A percentile compares a stretch with the other conserved stretches of the same genome.
phyloP scores from a whole-genome alignment of 2,888 invertebrate genomes.

The Atethmia centrago region DNA sequence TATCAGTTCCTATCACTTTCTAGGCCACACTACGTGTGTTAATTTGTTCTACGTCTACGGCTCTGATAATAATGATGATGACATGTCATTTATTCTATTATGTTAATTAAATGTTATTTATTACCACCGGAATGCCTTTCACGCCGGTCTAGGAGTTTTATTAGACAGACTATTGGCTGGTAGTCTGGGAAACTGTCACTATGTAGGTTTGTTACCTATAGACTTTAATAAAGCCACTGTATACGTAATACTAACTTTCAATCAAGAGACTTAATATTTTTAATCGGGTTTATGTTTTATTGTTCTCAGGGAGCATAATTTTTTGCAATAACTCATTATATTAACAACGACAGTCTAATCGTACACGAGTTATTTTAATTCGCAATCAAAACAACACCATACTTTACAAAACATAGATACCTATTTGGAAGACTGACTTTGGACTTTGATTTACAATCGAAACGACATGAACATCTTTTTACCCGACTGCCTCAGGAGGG shows the following conservation, averaged over 20 bases:
- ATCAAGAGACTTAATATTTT: neutral
- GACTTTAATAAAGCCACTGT: neutral
- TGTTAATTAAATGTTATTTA: slow-evolving; percentile 35
- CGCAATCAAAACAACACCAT: slow-evolving; percentile 3
- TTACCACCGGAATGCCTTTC: slow-evolving; percentile 38
- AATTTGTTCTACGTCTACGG: slow-evolving; percentile 35
- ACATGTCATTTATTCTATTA: slow-evolving; percentile 20
- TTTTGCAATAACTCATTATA: neutral
- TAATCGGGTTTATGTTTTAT: neutral
- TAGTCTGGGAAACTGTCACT: slow-evolving; percentile 25
- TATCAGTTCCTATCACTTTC: slow-evolving; percentile 36
- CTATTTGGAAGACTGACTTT: neutral
- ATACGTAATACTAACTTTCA: neutral
- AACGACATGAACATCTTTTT: neutral
- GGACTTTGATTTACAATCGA: slow-evolving; percentile 16
- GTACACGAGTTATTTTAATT: neutral
- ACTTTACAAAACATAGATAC: neutral
- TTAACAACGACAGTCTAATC: neutral
- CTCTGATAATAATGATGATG: slow-evolving; percentile 20
- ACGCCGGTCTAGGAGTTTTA: slow-evolving; percentile 21
- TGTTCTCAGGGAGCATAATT: neutral
- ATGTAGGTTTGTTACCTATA: neutral
- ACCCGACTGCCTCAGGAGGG: too few relatives aligned
- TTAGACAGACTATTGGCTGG: slow-evolving; percentile 31
- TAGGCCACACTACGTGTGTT: slow-evolving; percentile 27